phyloP scores from a whole-genome alignment of 2,113 vertebrate genomes.

The Indicator maculatus region DNA sequence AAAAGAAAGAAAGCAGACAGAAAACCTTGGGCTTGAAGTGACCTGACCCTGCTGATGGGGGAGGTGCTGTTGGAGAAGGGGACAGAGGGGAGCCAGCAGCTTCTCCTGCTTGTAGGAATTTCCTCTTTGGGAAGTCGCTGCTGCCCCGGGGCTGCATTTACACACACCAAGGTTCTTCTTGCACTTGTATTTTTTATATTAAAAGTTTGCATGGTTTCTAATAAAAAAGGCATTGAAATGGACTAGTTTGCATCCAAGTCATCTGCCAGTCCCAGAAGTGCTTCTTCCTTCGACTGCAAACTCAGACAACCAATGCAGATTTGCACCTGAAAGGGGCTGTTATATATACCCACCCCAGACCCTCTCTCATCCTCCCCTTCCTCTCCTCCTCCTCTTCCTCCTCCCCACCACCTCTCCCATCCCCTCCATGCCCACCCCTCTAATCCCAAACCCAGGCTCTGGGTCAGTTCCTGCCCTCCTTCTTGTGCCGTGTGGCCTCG shows the following conservation, averaged over 20 bases:
- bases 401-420: neutral
- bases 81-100: constrained; percentile 11
- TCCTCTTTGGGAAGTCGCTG: constrained; percentile 44
- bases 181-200: constrained; percentile 85
- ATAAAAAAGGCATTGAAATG: constrained; percentile 83
- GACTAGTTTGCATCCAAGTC: constrained; percentile 71
- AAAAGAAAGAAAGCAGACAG: neutral
- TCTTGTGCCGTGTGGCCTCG: neutral
- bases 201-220: constrained; percentile 87
- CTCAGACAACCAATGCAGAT: constrained; percentile 44
- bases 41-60: neutral
- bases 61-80: neutral
- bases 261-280: constrained; percentile 63
- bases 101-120: constrained; percentile 1
- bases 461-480: neutral
- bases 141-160: constrained; percentile 67
- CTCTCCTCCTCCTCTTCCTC: neutral
- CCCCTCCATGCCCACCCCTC: neutral
- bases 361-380: neutral
- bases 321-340: constrained; percentile 53
- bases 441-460: neutral
- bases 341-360: neutral
- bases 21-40: constrained; percentile 14
- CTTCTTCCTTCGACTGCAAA: constrained; percentile 41
- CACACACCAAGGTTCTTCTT: constrained; percentile 75